Evolutionary conservation across 2,113 vertebrate genomes (phyloP).

Genomic region (Craseonycteris thonglongyai): DNA sequence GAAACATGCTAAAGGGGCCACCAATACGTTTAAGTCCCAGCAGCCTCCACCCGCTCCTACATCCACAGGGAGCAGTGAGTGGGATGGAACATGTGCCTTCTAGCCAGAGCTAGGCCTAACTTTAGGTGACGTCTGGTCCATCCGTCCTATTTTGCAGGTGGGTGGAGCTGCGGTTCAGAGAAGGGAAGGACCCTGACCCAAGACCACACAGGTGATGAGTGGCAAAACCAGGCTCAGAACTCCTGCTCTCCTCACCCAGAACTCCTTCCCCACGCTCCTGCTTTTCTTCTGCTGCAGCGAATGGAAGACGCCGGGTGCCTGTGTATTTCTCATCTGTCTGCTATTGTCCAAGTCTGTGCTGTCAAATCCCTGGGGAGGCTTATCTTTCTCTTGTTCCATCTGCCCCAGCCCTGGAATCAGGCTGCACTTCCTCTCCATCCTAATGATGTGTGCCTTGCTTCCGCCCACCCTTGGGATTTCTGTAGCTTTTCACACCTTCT

Average conservation of each 20-base stretch:
- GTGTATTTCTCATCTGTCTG: not conserved
- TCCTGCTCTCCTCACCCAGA: not conserved
- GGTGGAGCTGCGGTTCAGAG: not conserved
- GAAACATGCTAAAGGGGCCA: not conserved
- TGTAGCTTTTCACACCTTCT: not conserved
- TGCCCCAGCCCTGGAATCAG: not conserved
- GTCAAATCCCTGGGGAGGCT: not conserved
- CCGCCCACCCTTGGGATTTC: not conserved
- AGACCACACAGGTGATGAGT: not conserved
- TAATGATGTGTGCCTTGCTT: not conserved
- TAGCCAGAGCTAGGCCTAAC: not conserved
- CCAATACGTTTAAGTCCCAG: not conserved
- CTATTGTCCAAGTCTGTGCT: not conserved
- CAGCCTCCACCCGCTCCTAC: not conserved
- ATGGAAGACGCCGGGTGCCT: accelerated
- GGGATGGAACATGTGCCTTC: not conserved
- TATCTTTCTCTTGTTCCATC: not conserved
- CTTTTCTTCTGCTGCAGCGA: not conserved
- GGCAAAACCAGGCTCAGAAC: not conserved
- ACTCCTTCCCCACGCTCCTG: not conserved
- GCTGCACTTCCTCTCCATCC: not conserved
- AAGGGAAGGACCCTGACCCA: not conserved
- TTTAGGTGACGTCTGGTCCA: not conserved
- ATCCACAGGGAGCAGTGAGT: not conserved
- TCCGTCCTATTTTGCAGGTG: not conserved